Conservation (phyloP, 2,888 invertebrate species). For the Tryphoninae sp. region DNA sequence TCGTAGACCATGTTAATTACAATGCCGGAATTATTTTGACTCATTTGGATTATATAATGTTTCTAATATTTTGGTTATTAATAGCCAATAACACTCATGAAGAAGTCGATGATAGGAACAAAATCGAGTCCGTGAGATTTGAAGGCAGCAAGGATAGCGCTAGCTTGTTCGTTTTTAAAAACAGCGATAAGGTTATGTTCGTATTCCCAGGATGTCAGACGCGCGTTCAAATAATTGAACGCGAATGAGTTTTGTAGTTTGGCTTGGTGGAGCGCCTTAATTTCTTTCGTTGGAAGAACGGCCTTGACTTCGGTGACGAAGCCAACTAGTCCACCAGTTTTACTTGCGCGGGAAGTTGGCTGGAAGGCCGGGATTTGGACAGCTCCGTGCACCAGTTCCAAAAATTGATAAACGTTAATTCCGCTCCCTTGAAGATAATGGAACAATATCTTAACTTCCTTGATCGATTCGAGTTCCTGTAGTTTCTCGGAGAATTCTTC, state of each 20-base stretch:
- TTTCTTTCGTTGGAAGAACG: conserved; percentile 61
- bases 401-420: conserved; percentile 51
- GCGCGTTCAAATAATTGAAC: conserved; percentile 50
- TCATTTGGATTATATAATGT: no score
- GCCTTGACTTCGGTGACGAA: conserved; percentile 59
- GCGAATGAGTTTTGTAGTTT: conserved; percentile 61
- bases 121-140: conserved; percentile 69
- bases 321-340: conserved; percentile 46
- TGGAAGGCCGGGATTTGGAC: conserved; percentile 54
- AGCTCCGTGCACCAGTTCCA: conserved; percentile 57
- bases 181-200: conserved; percentile 48
- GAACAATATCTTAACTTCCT: conserved; percentile 60
- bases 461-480: conserved; percentile 57
- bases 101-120: conserved; percentile 47
- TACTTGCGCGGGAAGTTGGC: conserved; percentile 4
- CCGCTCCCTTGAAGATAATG: conserved; percentile 58
- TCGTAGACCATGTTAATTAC: no score
- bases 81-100: conserved; percentile 65
- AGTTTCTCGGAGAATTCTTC: conserved; percentile 59
- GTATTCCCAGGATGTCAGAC: conserved; percentile 55
- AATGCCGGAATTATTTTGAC: no score
- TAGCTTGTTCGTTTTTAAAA: conserved; percentile 58
- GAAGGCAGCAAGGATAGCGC: conserved; percentile 50
- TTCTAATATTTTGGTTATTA: conserved; percentile 50
- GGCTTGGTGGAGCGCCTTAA: conserved; percentile 63